Evolutionary conservation across 2,888 invertebrate species (phyloP).

Genomic region (Aricia artaxerxes): DNA sequence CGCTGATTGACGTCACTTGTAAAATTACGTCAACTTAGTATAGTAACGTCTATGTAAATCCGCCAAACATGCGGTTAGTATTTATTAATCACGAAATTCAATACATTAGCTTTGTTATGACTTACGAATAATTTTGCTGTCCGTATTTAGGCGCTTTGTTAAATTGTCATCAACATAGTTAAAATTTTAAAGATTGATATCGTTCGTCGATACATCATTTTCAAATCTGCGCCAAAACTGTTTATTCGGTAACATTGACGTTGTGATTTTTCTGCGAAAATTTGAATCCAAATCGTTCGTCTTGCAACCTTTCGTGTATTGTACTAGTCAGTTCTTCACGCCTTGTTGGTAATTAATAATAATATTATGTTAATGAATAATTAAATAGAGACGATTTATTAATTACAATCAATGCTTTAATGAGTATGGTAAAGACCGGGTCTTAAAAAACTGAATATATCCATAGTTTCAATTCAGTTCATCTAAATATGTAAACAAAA

Average conservation of each 20-base stretch:
- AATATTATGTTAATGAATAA: not conserved
- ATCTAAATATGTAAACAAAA: too few relatives aligned
- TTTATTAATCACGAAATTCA: not conserved
- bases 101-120: not conserved
- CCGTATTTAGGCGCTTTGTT: not conserved
- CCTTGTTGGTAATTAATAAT: not conserved
- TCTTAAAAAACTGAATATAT: too few relatives aligned
- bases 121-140: not conserved
- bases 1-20: constrained; percentile 25
- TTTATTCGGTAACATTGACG: too few relatives aligned
- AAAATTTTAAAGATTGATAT: too few relatives aligned
- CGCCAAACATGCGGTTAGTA: not conserved
- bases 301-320: not conserved
- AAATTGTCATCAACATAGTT: too few relatives aligned
- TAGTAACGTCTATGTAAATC: constrained; percentile 11
- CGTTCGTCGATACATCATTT: too few relatives aligned
- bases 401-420: not conserved
- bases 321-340: not conserved
- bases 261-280: too few relatives aligned
- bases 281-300: not conserved
- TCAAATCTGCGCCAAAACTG: too few relatives aligned
- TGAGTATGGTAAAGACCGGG: not conserved
- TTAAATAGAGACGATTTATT: not conserved
- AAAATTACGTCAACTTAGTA: constrained; percentile 22
- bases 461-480: too few relatives aligned